Base-by-base conservation (phyloP, 2,888 invertebrate genomes). In the Pachycephus smyrnensis region DNA sequence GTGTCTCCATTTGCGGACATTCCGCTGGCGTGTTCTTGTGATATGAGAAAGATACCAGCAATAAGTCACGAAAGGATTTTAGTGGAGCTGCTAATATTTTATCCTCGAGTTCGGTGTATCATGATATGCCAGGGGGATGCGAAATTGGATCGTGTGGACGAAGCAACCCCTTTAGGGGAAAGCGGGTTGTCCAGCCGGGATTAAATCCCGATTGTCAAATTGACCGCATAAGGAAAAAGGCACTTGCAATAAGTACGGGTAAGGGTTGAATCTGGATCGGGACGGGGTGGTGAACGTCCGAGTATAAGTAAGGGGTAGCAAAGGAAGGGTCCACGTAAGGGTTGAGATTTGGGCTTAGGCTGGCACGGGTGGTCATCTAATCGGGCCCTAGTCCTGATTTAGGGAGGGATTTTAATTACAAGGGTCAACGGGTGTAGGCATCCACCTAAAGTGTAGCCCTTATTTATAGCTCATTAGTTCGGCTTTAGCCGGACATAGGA, bases 321-420 rank as follows among this genome's bases (percentile, higher is more conserved):
- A 77, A 74, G 77, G 69, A 71, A 75, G 77, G 75, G 31, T 74
- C 75, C 69, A 75, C 77, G 77, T 77, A 77, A 77, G 77, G 77
- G 77, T 77, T 75, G 78, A 81, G 86, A 87, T 87, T 87, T 84
- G 73, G 79, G 81, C 78, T 81, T 86, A 82, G 81, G 79, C 81
- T 83, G 81, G 81, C 81, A 77, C 74, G 79, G 80, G 79, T 82
- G 86, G 82, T 82, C 84, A 82, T 86, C 87, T 88, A 89, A 89
- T 89, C 87, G 85, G 82, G 79, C 83, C 83, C 84, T 86, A 88
- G 89, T 88, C 89, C 83, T 90, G 90, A 89, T 89, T 90, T 89
- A 90, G 89, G 85, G 82, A 83, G 85, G 90, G 89, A 90, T 88
- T 88, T 90, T 90, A 90, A 90, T 90, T 90, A 88, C 87, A 83